A percentile compares a stretch with the other conserved stretches of the same genome.
Conservation (phyloP, 2,113 vertebrate genomes). For the western clawed frog (Xenopus tropicalis) region UCB_Xtro_10.0 CM004449.2:1369001-1369500, state of each 20-base stretch:
- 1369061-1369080: constrained; percentile 45
- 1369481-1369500: too few relatives aligned
- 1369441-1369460: too few relatives aligned
- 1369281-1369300: constrained; percentile 2
- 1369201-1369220: constrained; percentile 2
- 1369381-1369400: too few relatives aligned
- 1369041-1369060: constrained; percentile 38
- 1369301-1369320: too few relatives aligned
- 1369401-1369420: too few relatives aligned
- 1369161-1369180: background rate
- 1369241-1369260: background rate
- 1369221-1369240: background rate
- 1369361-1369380: too few relatives aligned
- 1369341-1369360: too few relatives aligned
- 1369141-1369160: constrained; percentile 33
- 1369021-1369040: constrained; percentile 40
- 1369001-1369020: background rate
- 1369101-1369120: constrained; percentile 39
- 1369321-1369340: background rate
- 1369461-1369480: too few relatives aligned
- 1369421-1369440: too few relatives aligned
- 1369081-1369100: constrained; percentile 30
- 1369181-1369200: constrained; percentile 34
- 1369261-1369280: constrained; percentile 4
- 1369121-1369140: constrained; percentile 22